Conservation (phyloP, 2,888 invertebrate genomes). For the Geophilus truncorum region DNA sequence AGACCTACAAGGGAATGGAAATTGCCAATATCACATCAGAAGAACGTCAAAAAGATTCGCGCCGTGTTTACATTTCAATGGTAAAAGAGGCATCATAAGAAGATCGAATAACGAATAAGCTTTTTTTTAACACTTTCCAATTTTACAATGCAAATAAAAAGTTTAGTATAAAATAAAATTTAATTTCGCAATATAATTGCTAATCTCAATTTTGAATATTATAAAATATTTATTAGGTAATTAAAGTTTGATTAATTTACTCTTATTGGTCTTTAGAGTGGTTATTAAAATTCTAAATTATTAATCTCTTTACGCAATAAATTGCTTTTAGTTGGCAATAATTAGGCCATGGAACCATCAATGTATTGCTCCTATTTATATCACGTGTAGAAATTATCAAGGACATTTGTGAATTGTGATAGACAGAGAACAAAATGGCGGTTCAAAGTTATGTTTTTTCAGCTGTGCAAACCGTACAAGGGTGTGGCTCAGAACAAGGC, state of each 20-base stretch:
- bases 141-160: too few relatives aligned
- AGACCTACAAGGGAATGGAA: slow-evolving; percentile 16
- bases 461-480: background rate
- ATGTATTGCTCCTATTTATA: background rate
- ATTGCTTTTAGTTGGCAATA: background rate
- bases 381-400: slow-evolving; percentile 4
- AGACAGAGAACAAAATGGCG: slow-evolving; percentile 18
- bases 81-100: background rate
- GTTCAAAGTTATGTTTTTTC: background rate
- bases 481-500: background rate
- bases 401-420: slow-evolving; percentile 4
- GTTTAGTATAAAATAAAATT: too few relatives aligned
- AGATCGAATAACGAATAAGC: too few relatives aligned
- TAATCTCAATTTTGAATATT: too few relatives aligned
- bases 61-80: slow-evolving; percentile 9
- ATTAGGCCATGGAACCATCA: background rate
- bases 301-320: background rate
- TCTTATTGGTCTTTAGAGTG: background rate
- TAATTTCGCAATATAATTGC: too few relatives aligned
- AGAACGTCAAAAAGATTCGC: background rate
- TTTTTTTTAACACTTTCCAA: too few relatives aligned
- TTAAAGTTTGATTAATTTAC: too few relatives aligned
- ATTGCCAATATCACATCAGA: slow-evolving; percentile 21
- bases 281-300: background rate
- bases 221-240: too few relatives aligned